Percentiles rank a stretch among this genome's conserved stretches.
Conservation (phyloP, 2,797 vertebrate species). For the Fistularia tabacaria region DNA sequence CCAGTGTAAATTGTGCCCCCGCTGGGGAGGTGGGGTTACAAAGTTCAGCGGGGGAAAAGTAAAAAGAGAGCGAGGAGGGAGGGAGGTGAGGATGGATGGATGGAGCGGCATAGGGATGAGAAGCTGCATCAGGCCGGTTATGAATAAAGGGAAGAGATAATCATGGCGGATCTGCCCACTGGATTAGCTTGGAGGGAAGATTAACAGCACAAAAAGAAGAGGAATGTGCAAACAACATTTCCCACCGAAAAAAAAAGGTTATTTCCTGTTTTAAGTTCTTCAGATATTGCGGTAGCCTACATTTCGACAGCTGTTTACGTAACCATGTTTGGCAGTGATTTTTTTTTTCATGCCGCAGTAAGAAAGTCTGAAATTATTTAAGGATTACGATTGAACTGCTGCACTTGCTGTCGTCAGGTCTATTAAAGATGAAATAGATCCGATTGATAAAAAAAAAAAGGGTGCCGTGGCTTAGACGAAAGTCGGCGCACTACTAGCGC, state of each 20-base stretch:
- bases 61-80: conserved; percentile 23
- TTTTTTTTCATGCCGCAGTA: too few relatives aligned
- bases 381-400: conserved; percentile 17
- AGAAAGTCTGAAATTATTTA: conserved; percentile 37
- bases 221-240: conserved; percentile 50
- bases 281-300: conserved; percentile 41
- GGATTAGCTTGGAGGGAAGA: conserved; percentile 75
- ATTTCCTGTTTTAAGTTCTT: conserved; percentile 54
- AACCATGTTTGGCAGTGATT: conserved; percentile 28
- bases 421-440: too few relatives aligned
- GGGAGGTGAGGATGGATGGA: conserved; percentile 35
- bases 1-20: conserved; percentile 38
- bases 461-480: too few relatives aligned
- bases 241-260: conserved; percentile 29
- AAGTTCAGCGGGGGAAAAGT: conserved; percentile 20
- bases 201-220: conserved; percentile 66
- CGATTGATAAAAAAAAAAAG: too few relatives aligned
- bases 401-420: conserved; percentile 6
- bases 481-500: background rate
- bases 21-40: conserved; percentile 27
- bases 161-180: conserved; percentile 70
- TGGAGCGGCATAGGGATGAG: conserved; percentile 40
- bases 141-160: conserved; percentile 74
- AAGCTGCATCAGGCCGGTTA: conserved; percentile 53
- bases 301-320: conserved; percentile 51